Percentiles rank a stretch among this genome's conserved stretches.
phyloP scores from a whole-genome alignment of 2,888 invertebrate genomes.

The Drepanosiphum platanoidis region DNA sequence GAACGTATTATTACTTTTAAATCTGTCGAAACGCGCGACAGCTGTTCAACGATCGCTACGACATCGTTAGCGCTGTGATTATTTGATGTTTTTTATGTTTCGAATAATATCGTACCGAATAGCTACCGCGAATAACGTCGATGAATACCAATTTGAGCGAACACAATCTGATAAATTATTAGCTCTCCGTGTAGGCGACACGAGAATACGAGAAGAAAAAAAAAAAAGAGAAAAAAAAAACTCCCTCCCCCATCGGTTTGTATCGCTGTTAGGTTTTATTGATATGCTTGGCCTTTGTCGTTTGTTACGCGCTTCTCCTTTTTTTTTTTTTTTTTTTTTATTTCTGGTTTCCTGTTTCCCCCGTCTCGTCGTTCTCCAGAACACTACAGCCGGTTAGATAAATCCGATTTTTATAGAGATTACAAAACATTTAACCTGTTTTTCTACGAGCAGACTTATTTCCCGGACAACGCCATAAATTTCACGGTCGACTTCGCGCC shows the following conservation, averaged over 20 bases:
- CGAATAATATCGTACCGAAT: no score
- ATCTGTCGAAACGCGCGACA: no score
- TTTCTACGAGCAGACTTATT: constrained; percentile 59
- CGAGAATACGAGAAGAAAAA: constrained; percentile 29
- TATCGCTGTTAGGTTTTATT: constrained; percentile 54
- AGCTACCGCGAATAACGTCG: neutral
- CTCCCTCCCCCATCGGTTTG: neutral
- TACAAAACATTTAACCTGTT: constrained; percentile 62
- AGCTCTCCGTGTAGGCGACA: constrained; percentile 11
- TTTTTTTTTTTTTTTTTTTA: constrained; percentile 39
- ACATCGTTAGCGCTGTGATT: no score
- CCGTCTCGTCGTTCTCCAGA: constrained; percentile 15
- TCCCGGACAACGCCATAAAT: constrained; percentile 58
- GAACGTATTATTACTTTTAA: no score
- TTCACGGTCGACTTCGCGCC: constrained; percentile 53
- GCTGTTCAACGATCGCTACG: no score
- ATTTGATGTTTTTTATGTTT: no score
- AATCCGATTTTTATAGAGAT: constrained; percentile 62
- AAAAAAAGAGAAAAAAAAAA: constrained; percentile 16
- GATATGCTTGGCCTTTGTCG: constrained; percentile 53
- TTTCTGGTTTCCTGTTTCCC: constrained; percentile 47
- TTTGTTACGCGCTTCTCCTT: constrained; percentile 52
- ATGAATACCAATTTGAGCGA: constrained; percentile 22
- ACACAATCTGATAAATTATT: constrained; percentile 30
- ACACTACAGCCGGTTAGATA: constrained; percentile 56